These are phyloP conservation scores for Tolmerus cingulatus DNA, from an alignment of 2,888 invertebrate genomes.

Conservation along the genomic window DNA sequence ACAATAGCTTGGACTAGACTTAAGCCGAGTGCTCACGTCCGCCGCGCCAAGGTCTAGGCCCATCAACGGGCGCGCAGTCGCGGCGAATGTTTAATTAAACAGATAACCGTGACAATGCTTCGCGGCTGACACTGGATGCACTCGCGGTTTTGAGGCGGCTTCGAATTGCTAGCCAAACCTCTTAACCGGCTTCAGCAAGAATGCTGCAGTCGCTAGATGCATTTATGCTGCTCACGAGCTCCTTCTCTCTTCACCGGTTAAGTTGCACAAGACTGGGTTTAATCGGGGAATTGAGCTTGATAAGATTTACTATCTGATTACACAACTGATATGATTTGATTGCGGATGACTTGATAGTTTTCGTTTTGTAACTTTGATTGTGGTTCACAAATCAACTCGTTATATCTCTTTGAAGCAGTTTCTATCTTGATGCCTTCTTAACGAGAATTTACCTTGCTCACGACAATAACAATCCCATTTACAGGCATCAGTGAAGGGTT, in stretches of 20 bases:
- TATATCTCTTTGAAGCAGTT: background rate
- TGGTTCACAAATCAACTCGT: background rate
- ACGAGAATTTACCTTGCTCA: background rate
- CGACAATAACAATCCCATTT: background rate
- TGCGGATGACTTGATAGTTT: background rate
- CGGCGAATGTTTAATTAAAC: background rate
- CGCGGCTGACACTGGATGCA: background rate
- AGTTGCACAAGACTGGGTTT: background rate
- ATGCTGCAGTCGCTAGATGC: background rate
- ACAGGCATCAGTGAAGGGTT: background rate
- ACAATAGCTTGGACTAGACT: background rate
- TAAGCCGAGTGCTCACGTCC: background rate
- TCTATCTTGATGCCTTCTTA: background rate
- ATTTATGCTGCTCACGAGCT: background rate
- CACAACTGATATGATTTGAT: background rate
- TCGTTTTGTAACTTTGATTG: background rate
- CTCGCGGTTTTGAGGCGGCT: background rate
- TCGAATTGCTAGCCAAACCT: background rate
- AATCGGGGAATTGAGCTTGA: background rate
- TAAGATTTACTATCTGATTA: background rate
- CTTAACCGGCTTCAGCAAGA: background rate
- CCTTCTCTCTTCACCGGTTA: background rate
- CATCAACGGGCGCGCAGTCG: background rate
- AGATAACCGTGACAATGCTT: background rate
- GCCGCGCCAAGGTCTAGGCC: background rate